Evolutionary conservation across 2,113 vertebrate species (phyloP), one percentile per base, ranked within the genome.

Genomic region (Siniperca knerii): DNA sequence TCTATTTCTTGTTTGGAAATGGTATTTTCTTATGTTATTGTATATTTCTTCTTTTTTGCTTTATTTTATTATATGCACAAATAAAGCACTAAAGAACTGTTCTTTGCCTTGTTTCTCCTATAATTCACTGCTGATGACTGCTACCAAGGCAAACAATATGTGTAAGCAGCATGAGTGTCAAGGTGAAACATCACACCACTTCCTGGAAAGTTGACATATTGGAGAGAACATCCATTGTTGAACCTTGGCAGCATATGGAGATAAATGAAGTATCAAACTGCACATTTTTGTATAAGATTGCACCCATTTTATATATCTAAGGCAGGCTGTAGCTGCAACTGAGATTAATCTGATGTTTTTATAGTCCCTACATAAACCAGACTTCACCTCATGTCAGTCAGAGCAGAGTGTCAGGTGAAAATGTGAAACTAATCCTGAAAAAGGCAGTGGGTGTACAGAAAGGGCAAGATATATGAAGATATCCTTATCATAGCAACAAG

Each of bases 331-430:
- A 6, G 44, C 21, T 62, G 62, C 54, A 54, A 29, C 54, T 68
- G n/a, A 68, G 58, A 64, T 62, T 1, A 54, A 80, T 62, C 11
- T 20, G 35, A 77, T 65, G 58, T 60, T n/a, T 60, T 25, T 58
- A 62, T 73, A 80, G 57, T 16, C 15, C 20, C 44, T 60, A 33
- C 7, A 16, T 42, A 20, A 69, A 66, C 37, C 52, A 6, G 25
- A 57, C 77, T 67, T 50, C 61, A 73, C n/a, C 68, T 61, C 9
- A 18, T 35, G 35, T 46, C 85, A 71, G 33, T 75, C 46, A 71
- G 55, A 65, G 1, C 13, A 6, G 33, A 25, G 44, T 1, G 6
- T 62, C 65, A 52, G 35, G 64, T 67, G 37, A 18, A 48, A 66
- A 70, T 29, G 21, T 57, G 18, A 20, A 81, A 78, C 37, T 21